Evolutionary conservation across 1,140 invertebrate genomes (phyloP).

Genomic region (Leptonema lineaticorne): DNA sequence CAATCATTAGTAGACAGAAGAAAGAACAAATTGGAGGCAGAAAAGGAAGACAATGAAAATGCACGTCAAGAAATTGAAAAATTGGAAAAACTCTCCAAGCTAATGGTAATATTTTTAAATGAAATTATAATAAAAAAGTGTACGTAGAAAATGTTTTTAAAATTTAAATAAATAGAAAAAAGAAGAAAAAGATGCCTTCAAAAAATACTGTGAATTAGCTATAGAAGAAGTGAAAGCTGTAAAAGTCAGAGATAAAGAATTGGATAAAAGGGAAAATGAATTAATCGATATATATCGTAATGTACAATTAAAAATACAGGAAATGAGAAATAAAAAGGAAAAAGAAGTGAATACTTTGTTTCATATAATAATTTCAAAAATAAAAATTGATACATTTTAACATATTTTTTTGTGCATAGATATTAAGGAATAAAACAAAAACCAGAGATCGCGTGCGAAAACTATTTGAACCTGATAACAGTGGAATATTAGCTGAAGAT

Average conservation of each 20-base stretch:
- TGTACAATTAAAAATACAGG: slow-evolving; percentile 30
- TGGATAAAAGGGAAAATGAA: slow-evolving; percentile 32
- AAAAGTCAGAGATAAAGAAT: slow-evolving; percentile 24
- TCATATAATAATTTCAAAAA: not conserved
- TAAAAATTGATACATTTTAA: no score
- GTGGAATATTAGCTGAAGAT: slow-evolving; percentile 31
- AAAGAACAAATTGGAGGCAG: slow-evolving; percentile 47
- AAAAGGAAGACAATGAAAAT: slow-evolving; percentile 50
- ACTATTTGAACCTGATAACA: not conserved
- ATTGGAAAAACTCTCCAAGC: slow-evolving; percentile 46
- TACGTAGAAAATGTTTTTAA: not conserved
- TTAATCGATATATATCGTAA: slow-evolving; percentile 36
- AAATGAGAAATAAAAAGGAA: slow-evolving; percentile 27
- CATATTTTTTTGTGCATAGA: slow-evolving; percentile 22
- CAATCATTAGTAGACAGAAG: slow-evolving; percentile 47
- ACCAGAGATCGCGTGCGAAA: not conserved
- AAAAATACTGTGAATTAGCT: slow-evolving; percentile 46
- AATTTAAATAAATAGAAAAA: slow-evolving; percentile 33
- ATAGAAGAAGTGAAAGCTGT: slow-evolving; percentile 10
- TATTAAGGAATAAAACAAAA: slow-evolving; percentile 17
- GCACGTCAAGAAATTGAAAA: slow-evolving; percentile 48
- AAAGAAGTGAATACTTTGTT: slow-evolving; percentile 22
- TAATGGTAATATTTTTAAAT: slow-evolving; percentile 45
- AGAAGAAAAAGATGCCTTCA: slow-evolving; percentile 36
- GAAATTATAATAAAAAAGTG: not conserved